These are phyloP conservation scores for Pogonocichla stellata DNA, from an alignment of 2,113 vertebrate species.

Conservation along the genomic window DNA sequence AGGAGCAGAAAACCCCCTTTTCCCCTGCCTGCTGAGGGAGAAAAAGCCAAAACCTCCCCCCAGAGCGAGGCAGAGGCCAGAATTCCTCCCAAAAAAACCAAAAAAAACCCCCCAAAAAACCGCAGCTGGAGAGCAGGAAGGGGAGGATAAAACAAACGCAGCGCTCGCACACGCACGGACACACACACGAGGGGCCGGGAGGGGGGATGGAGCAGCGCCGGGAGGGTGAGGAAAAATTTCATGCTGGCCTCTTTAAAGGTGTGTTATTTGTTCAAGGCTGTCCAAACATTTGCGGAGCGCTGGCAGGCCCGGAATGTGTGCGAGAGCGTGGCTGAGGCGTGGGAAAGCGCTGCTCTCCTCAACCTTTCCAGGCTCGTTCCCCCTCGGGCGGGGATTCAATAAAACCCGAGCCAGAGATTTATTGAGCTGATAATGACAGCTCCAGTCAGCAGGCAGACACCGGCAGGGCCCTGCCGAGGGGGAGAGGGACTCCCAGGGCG, in stretches of 20 bases:
- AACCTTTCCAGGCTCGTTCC: slow-evolving; percentile 84
- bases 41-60: not conserved
- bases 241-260: slow-evolving; percentile 91
- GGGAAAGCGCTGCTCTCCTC: slow-evolving; percentile 93
- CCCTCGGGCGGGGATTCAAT: slow-evolving; percentile 88
- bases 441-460: slow-evolving; percentile 79
- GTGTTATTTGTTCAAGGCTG: slow-evolving; percentile 97
- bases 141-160: slow-evolving; percentile 5
- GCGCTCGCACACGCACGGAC: not conserved
- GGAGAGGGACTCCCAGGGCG: slow-evolving; percentile 16
- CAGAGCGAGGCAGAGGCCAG: not conserved
- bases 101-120: not conserved
- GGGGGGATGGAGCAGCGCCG: not conserved
- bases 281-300: slow-evolving; percentile 95
- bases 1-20: slow-evolving; percentile 26
- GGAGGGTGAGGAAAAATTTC: slow-evolving; percentile 62
- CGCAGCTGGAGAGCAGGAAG: not conserved
- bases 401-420: slow-evolving; percentile 91
- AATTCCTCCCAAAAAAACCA: not conserved
- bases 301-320: slow-evolving; percentile 91
- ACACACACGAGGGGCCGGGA: not conserved
- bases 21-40: slow-evolving; percentile 7
- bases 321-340: slow-evolving; percentile 86
- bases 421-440: slow-evolving; percentile 88
- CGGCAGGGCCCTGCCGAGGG: not conserved